phyloP scores from a whole-genome alignment of 2,888 invertebrate genomes.

The Eilema caniola region DNA sequence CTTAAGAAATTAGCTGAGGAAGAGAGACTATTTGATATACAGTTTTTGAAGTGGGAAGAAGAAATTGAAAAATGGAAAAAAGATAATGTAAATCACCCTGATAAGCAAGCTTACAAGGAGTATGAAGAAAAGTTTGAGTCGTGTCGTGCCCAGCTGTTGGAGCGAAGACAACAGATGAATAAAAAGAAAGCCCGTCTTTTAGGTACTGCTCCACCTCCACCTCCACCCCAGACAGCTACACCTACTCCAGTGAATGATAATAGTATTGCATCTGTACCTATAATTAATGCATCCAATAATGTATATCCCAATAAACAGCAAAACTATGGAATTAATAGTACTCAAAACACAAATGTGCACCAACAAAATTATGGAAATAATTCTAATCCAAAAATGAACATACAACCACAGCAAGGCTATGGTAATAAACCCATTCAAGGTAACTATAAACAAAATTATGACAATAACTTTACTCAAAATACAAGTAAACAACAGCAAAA shows the following conservation, averaged over 20 bases:
- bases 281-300: conserved; percentile 45
- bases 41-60: conserved; percentile 96
- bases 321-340: conserved; percentile 44
- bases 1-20: conserved; percentile 86
- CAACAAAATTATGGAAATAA: conserved; percentile 52
- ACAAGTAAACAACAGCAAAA: conserved; percentile 48
- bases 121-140: conserved; percentile 96
- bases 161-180: conserved; percentile 94
- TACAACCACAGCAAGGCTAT: conserved; percentile 40
- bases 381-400: conserved; percentile 26
- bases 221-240: conserved; percentile 50
- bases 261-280: conserved; percentile 52
- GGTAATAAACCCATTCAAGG: conserved; percentile 35
- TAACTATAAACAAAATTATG: conserved; percentile 45
- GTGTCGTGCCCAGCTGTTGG: conserved; percentile 92
- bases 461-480: conserved; percentile 32
- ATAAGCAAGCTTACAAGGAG: conserved; percentile 93
- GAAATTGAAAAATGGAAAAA: conserved; percentile 97
- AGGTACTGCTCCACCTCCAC: conserved; percentile 56
- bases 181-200: conserved; percentile 84
- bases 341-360: conserved; percentile 23
- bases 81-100: conserved; percentile 96
- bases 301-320: conserved; percentile 46
- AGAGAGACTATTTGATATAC: conserved; percentile 94
- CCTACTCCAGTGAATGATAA: conserved; percentile 51